Conservation (phyloP, 2,888 invertebrate species). For the Heliconius erato region DNA sequence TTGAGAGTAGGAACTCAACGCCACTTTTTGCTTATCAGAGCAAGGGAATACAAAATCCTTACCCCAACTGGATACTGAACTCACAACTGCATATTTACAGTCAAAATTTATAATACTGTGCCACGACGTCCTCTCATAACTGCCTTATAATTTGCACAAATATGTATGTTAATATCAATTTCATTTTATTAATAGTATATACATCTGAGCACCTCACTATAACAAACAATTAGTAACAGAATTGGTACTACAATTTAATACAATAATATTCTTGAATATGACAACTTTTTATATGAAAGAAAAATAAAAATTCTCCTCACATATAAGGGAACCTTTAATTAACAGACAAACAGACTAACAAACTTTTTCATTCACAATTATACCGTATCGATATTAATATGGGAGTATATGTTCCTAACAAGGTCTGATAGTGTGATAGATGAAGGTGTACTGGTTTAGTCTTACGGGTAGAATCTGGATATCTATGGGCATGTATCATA, state of each 20-base stretch:
- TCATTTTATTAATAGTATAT: neutral
- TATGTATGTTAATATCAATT: neutral
- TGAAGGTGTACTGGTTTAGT: constrained; percentile 21
- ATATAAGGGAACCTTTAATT: constrained; percentile 46
- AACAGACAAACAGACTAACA: constrained; percentile 44
- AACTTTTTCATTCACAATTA: constrained; percentile 46
- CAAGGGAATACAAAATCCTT: too few species aligned
- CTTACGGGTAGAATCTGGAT: constrained; percentile 23
- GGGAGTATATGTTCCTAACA: constrained; percentile 36
- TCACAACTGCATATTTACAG: too few species aligned
- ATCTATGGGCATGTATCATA: constrained; percentile 22
- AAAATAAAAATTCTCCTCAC: constrained; percentile 11
- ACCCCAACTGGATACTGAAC: too few species aligned
- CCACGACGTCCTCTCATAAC: too few species aligned
- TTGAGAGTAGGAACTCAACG: too few species aligned
- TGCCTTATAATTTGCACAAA: neutral
- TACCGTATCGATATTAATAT: constrained; percentile 44
- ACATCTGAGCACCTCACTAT: neutral
- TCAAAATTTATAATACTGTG: too few species aligned
- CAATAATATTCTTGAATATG: neutral
- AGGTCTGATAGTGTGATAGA: constrained; percentile 45
- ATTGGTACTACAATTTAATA: neutral
- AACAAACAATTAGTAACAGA: neutral
- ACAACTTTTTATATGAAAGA: constrained; percentile 5
- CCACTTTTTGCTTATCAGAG: too few species aligned